A percentile compares a stretch with the other conserved stretches of the same genome.
phyloP scores from a whole-genome alignment of 2,113 vertebrate genomes.

The Passer montanus region DNA sequence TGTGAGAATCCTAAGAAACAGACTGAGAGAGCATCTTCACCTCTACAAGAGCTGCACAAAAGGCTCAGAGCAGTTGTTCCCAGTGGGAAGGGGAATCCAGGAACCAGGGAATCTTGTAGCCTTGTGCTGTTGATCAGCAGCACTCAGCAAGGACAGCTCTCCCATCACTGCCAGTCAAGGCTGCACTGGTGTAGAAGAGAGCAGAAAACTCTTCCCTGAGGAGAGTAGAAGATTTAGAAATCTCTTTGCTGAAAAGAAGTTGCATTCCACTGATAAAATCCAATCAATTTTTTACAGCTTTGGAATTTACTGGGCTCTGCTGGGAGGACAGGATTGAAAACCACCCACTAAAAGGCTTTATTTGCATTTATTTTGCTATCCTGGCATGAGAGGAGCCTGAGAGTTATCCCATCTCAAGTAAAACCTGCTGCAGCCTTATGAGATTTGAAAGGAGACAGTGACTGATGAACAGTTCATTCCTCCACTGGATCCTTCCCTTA shows the following conservation, averaged over 20 bases:
- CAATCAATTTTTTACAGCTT: background rate
- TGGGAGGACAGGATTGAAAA: background rate
- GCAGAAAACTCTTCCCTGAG: background rate
- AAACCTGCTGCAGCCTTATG: background rate
- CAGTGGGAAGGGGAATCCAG: background rate
- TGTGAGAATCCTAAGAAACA: background rate
- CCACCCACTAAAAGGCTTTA: background rate
- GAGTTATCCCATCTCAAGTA: background rate
- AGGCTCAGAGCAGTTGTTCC: background rate
- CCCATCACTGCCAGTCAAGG: background rate
- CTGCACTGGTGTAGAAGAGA: background rate
- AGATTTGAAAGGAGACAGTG: background rate
- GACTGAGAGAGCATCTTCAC: background rate
- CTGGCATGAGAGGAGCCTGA: background rate
- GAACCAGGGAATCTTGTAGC: background rate
- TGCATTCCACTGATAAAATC: background rate
- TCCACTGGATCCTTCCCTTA: background rate
- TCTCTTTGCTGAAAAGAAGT: background rate
- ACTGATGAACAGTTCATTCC: background rate
- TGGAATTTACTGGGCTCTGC: background rate
- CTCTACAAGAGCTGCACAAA: background rate
- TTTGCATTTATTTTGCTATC: background rate
- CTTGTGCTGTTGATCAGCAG: background rate
- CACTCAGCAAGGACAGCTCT: background rate
- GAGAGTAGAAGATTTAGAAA: background rate